phyloP scores from a whole-genome alignment of 1,140 invertebrate genomes.

The Drosophila asahinai region DNA sequence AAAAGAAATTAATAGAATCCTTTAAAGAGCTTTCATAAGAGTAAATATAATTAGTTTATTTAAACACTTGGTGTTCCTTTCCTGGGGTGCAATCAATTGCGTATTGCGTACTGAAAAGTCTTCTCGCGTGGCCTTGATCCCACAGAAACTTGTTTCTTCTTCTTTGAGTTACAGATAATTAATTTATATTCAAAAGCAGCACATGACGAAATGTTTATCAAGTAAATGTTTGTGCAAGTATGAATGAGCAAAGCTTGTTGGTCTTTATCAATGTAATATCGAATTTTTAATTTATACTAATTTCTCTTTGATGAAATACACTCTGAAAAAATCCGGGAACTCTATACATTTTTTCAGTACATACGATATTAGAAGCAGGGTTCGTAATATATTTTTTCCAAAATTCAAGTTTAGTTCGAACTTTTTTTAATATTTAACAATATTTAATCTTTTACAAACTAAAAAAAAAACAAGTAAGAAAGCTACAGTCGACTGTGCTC shows the following conservation, averaged over 20 bases:
- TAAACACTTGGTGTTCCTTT: neutral
- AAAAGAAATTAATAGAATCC: no score
- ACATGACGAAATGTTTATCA: constrained; percentile 1
- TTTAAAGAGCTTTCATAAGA: neutral
- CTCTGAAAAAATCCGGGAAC: neutral
- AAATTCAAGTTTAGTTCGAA: no score
- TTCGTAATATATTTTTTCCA: neutral
- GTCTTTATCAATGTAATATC: neutral
- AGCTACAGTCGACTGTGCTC: no score
- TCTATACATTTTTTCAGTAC: neutral
- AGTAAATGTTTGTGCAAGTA: neutral
- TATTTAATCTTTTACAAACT: no score
- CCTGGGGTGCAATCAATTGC: neutral
- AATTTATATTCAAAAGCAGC: neutral
- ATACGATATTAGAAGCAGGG: neutral
- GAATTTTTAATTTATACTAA: neutral
- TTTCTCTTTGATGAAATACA: neutral
- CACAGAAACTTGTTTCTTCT: constrained; percentile 4
- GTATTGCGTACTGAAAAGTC: neutral
- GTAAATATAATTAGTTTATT: neutral
- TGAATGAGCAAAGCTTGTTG: neutral
- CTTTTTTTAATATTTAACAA: no score
- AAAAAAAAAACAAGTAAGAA: no score
- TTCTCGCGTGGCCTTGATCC: constrained; percentile 4
- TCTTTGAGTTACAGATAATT: constrained; percentile 10